Conservation (phyloP, 2,888 invertebrate genomes). For the Andrena bicolor region DNA sequence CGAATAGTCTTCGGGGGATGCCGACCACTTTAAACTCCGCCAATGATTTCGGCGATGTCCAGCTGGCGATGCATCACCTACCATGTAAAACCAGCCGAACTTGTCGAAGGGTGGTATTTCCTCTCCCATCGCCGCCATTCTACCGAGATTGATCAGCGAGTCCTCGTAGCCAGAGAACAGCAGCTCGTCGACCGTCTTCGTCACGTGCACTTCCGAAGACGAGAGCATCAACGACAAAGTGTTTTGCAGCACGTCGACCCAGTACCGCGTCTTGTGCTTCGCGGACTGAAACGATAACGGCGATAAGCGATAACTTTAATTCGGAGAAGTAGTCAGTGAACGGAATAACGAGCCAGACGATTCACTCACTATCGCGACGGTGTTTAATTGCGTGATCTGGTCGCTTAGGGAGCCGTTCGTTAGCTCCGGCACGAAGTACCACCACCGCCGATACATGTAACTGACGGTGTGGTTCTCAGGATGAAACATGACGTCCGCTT, state of each 20-base stretch:
- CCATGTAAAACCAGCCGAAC: constrained; percentile 95
- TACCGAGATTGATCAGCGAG: constrained; percentile 89
- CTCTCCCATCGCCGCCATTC: constrained; percentile 85
- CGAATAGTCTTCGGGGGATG: background rate
- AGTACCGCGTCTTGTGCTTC: constrained; percentile 87
- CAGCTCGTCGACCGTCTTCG: constrained; percentile 89
- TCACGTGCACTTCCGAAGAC: constrained; percentile 87
- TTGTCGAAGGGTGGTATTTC: constrained; percentile 88
- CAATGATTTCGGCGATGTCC: no score
- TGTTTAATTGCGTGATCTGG: constrained; percentile 90
- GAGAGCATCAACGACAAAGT: constrained; percentile 88
- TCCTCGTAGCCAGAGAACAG: constrained; percentile 94
- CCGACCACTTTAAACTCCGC: background rate
- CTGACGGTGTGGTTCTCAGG: constrained; percentile 90
- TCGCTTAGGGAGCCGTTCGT: constrained; percentile 91
- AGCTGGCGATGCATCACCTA: constrained; percentile 71
- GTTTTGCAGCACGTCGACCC: constrained; percentile 87
- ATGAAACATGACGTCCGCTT: constrained; percentile 91
- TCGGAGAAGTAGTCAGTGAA: background rate
- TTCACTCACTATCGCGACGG: constrained; percentile 90
- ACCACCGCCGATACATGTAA: constrained; percentile 89
- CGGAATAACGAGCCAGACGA: background rate
- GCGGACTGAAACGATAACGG: constrained; percentile 85
- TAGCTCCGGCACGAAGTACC: constrained; percentile 89
- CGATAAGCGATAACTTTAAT: background rate